A percentile compares a stretch with the other conserved stretches of the same genome.
Conservation (phyloP, 1,140 invertebrate genomes). For the Lerema accius region DNA sequence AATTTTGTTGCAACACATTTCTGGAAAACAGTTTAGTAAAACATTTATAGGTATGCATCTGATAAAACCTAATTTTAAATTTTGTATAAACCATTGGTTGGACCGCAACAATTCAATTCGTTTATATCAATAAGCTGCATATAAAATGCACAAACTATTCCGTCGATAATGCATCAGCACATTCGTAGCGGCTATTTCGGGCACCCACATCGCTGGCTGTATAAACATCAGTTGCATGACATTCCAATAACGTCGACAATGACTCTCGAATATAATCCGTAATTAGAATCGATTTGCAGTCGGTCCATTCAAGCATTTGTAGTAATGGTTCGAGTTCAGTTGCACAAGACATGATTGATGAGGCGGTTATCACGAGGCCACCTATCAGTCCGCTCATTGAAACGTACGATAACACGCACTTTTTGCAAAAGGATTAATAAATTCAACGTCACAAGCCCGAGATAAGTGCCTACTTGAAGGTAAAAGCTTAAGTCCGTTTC, state of each 20-base stretch:
- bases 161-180: slow-evolving; percentile 12
- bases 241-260: slow-evolving; percentile 52
- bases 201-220: slow-evolving; percentile 23
- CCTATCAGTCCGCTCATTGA: slow-evolving; percentile 54
- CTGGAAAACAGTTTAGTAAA: too few species aligned
- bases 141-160: too few species aligned
- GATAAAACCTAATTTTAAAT: too few species aligned
- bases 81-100: too few species aligned
- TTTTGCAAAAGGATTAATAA: slow-evolving; percentile 58
- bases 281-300: slow-evolving; percentile 76
- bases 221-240: slow-evolving; percentile 53
- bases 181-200: slow-evolving; percentile 1
- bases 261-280: slow-evolving; percentile 74
- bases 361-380: slow-evolving; percentile 44
- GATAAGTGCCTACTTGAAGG: slow-evolving; percentile 45
- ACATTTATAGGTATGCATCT: too few species aligned
- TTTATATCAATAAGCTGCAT: too few species aligned
- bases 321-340: slow-evolving; percentile 58
- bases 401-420: slow-evolving; percentile 53
- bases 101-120: too few species aligned
- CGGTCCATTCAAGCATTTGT: slow-evolving; percentile 63
- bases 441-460: slow-evolving; percentile 46
- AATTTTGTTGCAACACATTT: too few species aligned
- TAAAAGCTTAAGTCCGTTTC: slow-evolving; percentile 46
- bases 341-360: slow-evolving; percentile 77